Conservation (phyloP, 2,888 invertebrate genomes). For the Odontocerum albicorne region DNA sequence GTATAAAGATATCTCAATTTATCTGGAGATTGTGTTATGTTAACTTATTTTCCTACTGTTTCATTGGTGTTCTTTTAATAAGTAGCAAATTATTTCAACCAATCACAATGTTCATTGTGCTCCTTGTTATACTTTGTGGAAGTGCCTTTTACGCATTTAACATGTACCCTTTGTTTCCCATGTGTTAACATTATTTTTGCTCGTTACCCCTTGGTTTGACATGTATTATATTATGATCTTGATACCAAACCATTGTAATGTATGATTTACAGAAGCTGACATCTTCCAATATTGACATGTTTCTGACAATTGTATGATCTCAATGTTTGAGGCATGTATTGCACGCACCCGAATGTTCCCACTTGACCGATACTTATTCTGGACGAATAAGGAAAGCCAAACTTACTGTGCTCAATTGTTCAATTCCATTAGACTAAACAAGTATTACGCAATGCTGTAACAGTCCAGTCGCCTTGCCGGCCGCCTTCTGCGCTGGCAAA, state of each 20-base stretch:
- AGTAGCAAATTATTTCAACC: conserved; percentile 28
- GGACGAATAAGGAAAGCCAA: conserved; percentile 23
- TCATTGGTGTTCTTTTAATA: conserved; percentile 21
- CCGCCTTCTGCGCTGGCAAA: no score
- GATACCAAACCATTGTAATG: conserved; percentile 3
- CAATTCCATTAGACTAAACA: conserved; percentile 32
- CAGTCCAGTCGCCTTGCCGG: no score
- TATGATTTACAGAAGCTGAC: conserved; percentile 22
- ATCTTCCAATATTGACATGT: conserved; percentile 10
- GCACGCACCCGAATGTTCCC: conserved; percentile 25
- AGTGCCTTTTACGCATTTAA: conserved; percentile 36
- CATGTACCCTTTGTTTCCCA: conserved; percentile 22
- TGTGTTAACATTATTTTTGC: conserved; percentile 23
- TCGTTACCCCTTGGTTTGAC: conserved; percentile 13
- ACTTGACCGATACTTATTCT: conserved; percentile 11
- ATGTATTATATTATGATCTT: conserved; percentile 6
- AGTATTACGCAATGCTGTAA: not conserved
- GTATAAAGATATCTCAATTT: conserved; percentile 32
- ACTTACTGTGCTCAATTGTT: conserved; percentile 34
- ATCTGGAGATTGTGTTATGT: conserved; percentile 33
- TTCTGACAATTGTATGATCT: conserved; percentile 19
- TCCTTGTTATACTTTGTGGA: conserved; percentile 28
- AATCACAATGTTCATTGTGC: conserved; percentile 21
- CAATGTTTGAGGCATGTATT: conserved; percentile 29
- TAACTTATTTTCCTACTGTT: conserved; percentile 32